Conservation (phyloP, 1,140 invertebrate genomes). For the Drosophila ohnishii region DNA sequence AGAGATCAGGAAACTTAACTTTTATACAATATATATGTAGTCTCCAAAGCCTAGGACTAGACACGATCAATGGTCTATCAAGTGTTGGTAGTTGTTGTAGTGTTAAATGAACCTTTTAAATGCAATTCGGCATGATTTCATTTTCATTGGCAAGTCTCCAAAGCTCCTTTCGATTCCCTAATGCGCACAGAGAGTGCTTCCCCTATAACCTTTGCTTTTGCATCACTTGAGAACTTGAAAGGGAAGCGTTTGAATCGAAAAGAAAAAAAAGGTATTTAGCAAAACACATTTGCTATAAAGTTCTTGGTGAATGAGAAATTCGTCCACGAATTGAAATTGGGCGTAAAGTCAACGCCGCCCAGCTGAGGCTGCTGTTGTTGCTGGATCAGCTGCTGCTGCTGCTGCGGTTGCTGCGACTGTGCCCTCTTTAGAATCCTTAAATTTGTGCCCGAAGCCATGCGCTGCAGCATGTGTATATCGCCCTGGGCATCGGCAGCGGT, state of each 20-base stretch:
- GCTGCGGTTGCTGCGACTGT: constrained; percentile 63
- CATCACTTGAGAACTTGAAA: constrained; percentile 41
- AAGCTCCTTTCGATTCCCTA: constrained; percentile 24
- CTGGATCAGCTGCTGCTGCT: constrained; percentile 34
- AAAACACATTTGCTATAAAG: constrained; percentile 82
- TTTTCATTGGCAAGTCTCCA: constrained; percentile 47
- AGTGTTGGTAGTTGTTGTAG: constrained; percentile 36
- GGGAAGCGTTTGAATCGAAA: constrained; percentile 7
- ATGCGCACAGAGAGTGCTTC: constrained; percentile 25
- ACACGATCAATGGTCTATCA: constrained; percentile 51
- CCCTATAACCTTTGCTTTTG: constrained; percentile 50
- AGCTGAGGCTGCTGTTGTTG: constrained; percentile 24
- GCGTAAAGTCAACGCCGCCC: constrained; percentile 54
- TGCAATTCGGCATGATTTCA: constrained; percentile 58
- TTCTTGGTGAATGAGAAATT: constrained; percentile 83
- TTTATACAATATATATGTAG: constrained; percentile 31
- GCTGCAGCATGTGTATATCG: constrained; percentile 57
- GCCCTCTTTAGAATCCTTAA: constrained; percentile 65
- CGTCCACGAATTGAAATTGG: constrained; percentile 81
- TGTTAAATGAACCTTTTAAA: constrained; percentile 53
- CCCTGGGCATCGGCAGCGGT: constrained; percentile 28
- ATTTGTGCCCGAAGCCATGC: constrained; percentile 79
- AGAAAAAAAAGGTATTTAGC: constrained; percentile 51
- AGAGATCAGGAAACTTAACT: constrained; percentile 47
- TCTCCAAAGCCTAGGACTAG: constrained; percentile 60